These are phyloP conservation scores for Xestia rhomboidea DNA, from an alignment of 2,888 invertebrate genomes.

Conservation along the genomic window DNA sequence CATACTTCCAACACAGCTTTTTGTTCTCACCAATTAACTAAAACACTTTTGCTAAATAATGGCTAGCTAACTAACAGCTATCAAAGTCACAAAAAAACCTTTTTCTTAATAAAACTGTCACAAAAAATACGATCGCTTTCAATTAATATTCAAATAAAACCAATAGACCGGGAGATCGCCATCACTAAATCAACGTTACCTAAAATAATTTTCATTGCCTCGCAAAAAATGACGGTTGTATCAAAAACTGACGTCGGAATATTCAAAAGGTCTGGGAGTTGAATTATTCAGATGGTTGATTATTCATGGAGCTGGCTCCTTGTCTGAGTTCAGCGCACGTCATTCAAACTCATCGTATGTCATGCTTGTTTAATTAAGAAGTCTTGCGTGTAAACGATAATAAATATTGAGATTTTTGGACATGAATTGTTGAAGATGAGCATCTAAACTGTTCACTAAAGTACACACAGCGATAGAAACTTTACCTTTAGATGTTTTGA, in stretches of 20 bases:
- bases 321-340: slow-evolving; percentile 46
- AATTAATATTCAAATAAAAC: slow-evolving; percentile 59
- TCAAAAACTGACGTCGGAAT: slow-evolving; percentile 64
- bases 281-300: slow-evolving; percentile 67
- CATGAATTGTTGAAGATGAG: slow-evolving; percentile 11
- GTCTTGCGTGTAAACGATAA: slow-evolving; percentile 42
- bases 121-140: slow-evolving; percentile 51
- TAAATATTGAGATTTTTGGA: slow-evolving; percentile 40
- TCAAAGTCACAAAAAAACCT: slow-evolving; percentile 8
- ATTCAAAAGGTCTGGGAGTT: slow-evolving; percentile 59
- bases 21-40: neutral
- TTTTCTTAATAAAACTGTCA: slow-evolving; percentile 6
- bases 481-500: neutral
- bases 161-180: slow-evolving; percentile 47
- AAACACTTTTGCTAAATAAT: neutral
- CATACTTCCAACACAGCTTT: too few species aligned
- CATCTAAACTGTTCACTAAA: neutral
- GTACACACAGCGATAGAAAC: neutral
- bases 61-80: neutral
- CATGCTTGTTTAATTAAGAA: slow-evolving; percentile 62
- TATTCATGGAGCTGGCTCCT: slow-evolving; percentile 64
- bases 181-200: slow-evolving; percentile 48
- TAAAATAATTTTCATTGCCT: slow-evolving; percentile 55
- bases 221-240: slow-evolving; percentile 57
- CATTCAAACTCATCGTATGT: slow-evolving; percentile 52